Evolutionary conservation across 2,888 invertebrate species (phyloP).

Genomic region (Cinara cedri): DNA sequence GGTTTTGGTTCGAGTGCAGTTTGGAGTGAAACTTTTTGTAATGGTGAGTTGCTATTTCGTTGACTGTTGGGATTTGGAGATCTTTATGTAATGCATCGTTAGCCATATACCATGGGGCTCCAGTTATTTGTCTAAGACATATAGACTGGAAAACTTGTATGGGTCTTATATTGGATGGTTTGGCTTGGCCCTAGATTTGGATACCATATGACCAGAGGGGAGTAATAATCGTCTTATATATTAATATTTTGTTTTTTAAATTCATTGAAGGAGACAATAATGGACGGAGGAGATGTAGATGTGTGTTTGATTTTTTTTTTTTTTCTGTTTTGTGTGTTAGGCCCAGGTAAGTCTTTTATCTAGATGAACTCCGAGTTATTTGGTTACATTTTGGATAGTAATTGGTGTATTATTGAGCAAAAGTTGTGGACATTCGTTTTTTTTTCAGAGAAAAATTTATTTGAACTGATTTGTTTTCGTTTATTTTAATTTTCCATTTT

Average conservation of each 20-base stretch:
- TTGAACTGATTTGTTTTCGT: no score
- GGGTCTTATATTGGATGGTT: neutral
- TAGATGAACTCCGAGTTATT: no score
- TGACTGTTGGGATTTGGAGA: neutral
- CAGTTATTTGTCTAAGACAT: neutral
- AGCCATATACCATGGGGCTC: neutral
- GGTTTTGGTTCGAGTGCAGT: neutral
- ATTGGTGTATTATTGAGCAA: no score
- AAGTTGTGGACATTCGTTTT: no score
- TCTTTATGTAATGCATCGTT: neutral
- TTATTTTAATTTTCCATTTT: no score
- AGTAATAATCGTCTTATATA: constrained; percentile 1
- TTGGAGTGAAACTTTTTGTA: neutral
- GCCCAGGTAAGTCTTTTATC: neutral
- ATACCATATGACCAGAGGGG: neutral
- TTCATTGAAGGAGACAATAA: constrained; percentile 1
- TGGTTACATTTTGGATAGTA: no score
- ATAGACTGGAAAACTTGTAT: neutral
- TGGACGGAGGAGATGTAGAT: neutral
- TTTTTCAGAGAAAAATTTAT: no score
- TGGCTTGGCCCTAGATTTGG: neutral
- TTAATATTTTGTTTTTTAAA: constrained; percentile 4
- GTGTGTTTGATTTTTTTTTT: neutral
- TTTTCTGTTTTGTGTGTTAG: neutral
- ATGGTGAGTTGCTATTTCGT: neutral